Percentiles rank a stretch among this genome's conserved stretches.
Conservation (phyloP, 1,140 invertebrate species). For the Diorhabda sublineata region DNA sequence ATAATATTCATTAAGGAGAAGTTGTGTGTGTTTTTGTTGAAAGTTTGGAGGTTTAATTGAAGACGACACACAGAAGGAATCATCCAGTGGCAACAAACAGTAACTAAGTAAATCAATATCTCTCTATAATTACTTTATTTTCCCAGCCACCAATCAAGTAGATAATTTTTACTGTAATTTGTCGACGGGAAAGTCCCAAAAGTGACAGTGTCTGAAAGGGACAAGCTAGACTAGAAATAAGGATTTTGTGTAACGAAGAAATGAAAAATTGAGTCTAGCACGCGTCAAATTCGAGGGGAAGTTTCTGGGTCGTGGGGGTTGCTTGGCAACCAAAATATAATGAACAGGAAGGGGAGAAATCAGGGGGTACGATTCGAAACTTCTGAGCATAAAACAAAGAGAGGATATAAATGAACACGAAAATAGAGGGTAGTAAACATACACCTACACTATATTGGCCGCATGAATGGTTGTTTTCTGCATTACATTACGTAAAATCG, state of each 20-base stretch:
- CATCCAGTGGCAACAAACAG: too few relatives aligned
- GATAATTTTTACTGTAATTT: background rate
- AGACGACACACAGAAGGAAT: too few relatives aligned
- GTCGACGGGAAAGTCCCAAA: background rate
- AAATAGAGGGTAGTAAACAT: constrained; percentile 6
- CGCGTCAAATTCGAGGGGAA: constrained; percentile 23
- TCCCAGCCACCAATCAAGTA: background rate
- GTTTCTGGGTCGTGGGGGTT: constrained; percentile 34
- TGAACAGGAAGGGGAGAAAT: constrained; percentile 22
- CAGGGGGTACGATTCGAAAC: constrained; percentile 6
- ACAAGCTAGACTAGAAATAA: background rate
- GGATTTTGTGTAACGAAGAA: background rate
- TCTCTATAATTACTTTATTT: background rate
- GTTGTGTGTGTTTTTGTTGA: too few relatives aligned
- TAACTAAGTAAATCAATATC: background rate
- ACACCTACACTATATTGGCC: constrained; percentile 4
- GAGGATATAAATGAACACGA: constrained; percentile 12
- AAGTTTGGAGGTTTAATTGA: too few relatives aligned
- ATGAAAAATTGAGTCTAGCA: constrained; percentile 16
- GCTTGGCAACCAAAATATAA: constrained; percentile 37
- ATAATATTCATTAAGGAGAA: too few relatives aligned
- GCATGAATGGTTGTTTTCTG: background rate
- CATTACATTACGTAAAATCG: background rate
- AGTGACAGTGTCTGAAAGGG: background rate
- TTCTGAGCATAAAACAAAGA: constrained; percentile 11